These are phyloP conservation scores for Xyrauchen texanus DNA, from an alignment of 2,113 vertebrate species.

Conservation along the genomic window DNA sequence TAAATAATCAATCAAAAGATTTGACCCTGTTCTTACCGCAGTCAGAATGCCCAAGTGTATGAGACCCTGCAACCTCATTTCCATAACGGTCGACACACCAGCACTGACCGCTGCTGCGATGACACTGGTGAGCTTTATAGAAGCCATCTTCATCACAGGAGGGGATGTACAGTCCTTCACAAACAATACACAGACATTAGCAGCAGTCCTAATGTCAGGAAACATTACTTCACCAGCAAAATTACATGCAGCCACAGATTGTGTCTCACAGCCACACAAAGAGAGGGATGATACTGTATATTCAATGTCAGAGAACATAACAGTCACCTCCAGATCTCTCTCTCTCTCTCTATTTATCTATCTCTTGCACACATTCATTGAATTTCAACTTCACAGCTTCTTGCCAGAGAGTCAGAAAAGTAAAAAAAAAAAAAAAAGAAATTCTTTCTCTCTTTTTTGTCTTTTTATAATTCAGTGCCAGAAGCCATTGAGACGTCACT, in stretches of 20 bases:
- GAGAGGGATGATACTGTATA: slow-evolving; percentile 8
- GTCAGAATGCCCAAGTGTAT: slow-evolving; percentile 79
- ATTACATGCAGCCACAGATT: background rate
- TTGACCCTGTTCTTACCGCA: slow-evolving; percentile 79
- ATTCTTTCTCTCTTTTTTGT: background rate
- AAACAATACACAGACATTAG: slow-evolving; percentile 10
- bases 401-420: slow-evolving; percentile 3
- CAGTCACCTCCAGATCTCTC: slow-evolving; percentile 8
- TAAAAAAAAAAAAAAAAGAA: background rate
- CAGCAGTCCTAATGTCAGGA: slow-evolving; percentile 14
- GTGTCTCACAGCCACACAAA: background rate
- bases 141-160: slow-evolving; percentile 93
- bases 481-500: slow-evolving; percentile 29
- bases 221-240: background rate
- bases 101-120: slow-evolving; percentile 86
- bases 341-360: background rate
- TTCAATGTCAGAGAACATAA: slow-evolving; percentile 13
- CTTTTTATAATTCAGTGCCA: slow-evolving; percentile 15
- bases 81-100: slow-evolving; percentile 98
- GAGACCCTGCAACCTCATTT: slow-evolving; percentile 88
- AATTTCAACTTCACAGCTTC: slow-evolving; percentile 23
- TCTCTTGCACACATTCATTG: background rate
- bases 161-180: slow-evolving; percentile 85
- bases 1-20: too few relatives aligned
- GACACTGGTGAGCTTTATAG: slow-evolving; percentile 91